Conservation (phyloP, 1,140 invertebrate species). For the Drosophila navojoa region DNA sequence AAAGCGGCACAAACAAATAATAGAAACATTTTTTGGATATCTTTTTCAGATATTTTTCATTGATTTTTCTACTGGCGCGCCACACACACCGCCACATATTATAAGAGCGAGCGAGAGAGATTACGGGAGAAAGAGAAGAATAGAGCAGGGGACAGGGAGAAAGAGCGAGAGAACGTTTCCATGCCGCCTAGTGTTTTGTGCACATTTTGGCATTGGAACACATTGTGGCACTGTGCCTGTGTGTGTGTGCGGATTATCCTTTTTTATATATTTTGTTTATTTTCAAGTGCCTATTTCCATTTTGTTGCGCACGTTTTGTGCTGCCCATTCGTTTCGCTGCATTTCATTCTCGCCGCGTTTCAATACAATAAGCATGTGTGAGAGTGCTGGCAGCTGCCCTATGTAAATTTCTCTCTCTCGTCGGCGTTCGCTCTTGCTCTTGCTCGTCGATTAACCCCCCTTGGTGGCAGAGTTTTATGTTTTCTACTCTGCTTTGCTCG, state of each 20-base stretch:
- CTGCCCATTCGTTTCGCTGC: slow-evolving; percentile 75
- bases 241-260: slow-evolving; percentile 59
- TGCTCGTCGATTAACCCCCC: slow-evolving; percentile 27
- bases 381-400: slow-evolving; percentile 54
- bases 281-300: slow-evolving; percentile 64
- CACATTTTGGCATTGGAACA: slow-evolving; percentile 66
- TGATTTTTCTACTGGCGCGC: slow-evolving; percentile 77
- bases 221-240: neutral
- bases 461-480: slow-evolving; percentile 16
- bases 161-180: slow-evolving; percentile 28
- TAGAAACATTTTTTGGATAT: slow-evolving; percentile 60
- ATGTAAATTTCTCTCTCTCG: slow-evolving; percentile 54
- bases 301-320: slow-evolving; percentile 71
- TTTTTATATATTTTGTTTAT: slow-evolving; percentile 80
- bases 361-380: slow-evolving; percentile 46
- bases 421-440: slow-evolving; percentile 7
- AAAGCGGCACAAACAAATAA: slow-evolving; percentile 49
- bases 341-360: slow-evolving; percentile 77
- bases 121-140: neutral
- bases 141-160: neutral
- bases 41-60: slow-evolving; percentile 80
- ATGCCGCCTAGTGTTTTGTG: slow-evolving; percentile 64
- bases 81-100: slow-evolving; percentile 32
- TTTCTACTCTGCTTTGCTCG: slow-evolving; percentile 48
- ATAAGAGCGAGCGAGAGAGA: slow-evolving; percentile 25